A percentile compares a stretch with the other conserved stretches of the same genome.
These are phyloP conservation scores for Heliconius eleuchia DNA, from an alignment of 1,140 invertebrate genomes.

Conservation along the genomic window DNA sequence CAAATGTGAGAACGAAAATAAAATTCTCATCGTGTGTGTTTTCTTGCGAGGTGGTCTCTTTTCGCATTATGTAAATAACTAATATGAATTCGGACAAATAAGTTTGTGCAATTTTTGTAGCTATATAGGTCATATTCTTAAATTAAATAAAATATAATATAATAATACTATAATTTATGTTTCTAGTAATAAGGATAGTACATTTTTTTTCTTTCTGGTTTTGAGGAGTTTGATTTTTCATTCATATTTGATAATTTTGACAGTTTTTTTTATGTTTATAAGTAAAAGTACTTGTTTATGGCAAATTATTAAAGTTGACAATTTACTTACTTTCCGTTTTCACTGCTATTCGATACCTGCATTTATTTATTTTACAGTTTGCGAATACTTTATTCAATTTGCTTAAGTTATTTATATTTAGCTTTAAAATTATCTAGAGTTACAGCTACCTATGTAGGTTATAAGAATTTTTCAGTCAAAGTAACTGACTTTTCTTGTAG, in stretches of 20 bases:
- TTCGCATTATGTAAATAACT: conserved; percentile 73
- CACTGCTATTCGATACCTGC: too few relatives aligned
- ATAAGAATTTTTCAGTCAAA: conserved; percentile 8
- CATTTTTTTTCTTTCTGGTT: too few relatives aligned
- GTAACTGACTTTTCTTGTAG: conserved; percentile 28
- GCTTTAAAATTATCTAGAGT: background rate
- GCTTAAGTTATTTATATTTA: background rate
- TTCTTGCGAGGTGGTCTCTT: conserved; percentile 61
- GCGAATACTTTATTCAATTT: background rate
- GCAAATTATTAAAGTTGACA: too few relatives aligned
- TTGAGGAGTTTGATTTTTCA: too few relatives aligned
- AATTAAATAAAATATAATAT: background rate
- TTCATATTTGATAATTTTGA: too few relatives aligned
- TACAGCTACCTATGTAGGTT: background rate
- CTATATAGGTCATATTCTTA: conserved; percentile 26
- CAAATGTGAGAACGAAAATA: conserved; percentile 76
- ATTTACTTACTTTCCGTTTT: too few relatives aligned
- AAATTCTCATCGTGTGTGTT: conserved; percentile 72
- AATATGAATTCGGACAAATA: conserved; percentile 68
- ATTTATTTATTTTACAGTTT: background rate
- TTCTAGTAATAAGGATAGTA: too few relatives aligned
- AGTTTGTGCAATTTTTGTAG: conserved; percentile 58
- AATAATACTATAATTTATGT: too few relatives aligned
- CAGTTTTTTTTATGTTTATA: too few relatives aligned
- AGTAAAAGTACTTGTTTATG: too few relatives aligned